Base-by-base conservation (phyloP, 2,113 vertebrate genomes). In the Pollachius pollachius region DNA sequence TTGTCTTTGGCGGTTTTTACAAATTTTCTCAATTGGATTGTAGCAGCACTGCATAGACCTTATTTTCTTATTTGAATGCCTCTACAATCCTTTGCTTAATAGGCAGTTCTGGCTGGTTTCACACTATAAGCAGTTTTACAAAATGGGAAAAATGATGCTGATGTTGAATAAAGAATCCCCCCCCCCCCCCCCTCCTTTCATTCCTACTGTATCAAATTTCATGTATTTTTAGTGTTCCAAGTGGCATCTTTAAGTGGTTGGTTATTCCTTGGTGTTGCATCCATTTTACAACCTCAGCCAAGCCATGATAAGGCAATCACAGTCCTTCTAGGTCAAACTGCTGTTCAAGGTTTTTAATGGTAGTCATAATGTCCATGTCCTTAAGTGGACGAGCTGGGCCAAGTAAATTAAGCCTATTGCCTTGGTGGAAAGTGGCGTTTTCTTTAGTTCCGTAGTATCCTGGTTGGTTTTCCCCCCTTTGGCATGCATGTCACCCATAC, bases 121-220 rank as follows among this genome's bases (percentile, higher is more conserved):
- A 72, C 68, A 74, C 71, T 77, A 79, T 73, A 74, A 76, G 76
- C 84, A 72, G 71, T 88, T 87, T 85, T 85, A 84, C 79, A 84
- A 85, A 88, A 75, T 79, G 75, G 68, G 69, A 69, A 70, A 84
- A 88, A 85, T 81, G 80, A 79, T 82, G 84, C 85, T 86, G 87
- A 90, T 89, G 84, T 88, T 79, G 76, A 86, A 80, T 77, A 82
- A 86, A 81, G 52, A 63, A 68, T 81, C 70, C 65, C 21, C 71
- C 73, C 80, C 69, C 69, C 34, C 72, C 80, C 69, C 69, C 34
- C 72, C 54, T 78, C 76, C 79, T 80, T 84, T 65, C 58, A 75
- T 81, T 62, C 73, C 61, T 69, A 65, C 41, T 66, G 37, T 66
- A 64, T 60, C 68, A 19, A 18, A 48, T 73, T 64, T 67, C 27